Evolutionary conservation across 2,888 invertebrate genomes (phyloP).

Genomic region (Nephrotoma appendiculata): DNA sequence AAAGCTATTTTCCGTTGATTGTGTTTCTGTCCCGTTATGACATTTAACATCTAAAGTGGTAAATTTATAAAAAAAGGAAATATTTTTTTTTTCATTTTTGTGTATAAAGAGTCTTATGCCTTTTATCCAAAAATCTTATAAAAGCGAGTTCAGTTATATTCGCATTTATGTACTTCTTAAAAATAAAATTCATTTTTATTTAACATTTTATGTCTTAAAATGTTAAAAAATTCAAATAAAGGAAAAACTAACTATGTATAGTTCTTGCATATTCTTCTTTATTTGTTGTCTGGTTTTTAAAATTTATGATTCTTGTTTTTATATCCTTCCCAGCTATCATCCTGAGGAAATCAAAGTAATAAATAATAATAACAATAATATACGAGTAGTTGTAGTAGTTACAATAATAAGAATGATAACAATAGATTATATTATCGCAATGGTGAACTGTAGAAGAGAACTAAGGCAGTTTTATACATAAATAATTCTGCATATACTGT

Average conservation of each 20-base stretch:
- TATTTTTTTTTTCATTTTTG: not conserved
- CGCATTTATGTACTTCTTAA: not conserved
- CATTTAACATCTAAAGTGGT: not conserved
- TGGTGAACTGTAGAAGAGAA: not conserved
- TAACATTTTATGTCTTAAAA: not conserved
- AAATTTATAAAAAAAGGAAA: not conserved
- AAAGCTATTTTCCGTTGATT: not conserved
- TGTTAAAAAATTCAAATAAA: not conserved
- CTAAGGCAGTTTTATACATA: no score
- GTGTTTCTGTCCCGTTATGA: not conserved
- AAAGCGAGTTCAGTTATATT: not conserved
- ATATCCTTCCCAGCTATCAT: not conserved
- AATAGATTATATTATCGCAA: not conserved
- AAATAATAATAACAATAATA: not conserved
- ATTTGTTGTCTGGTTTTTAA: not conserved
- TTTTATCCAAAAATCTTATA: not conserved
- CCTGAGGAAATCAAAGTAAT: not conserved
- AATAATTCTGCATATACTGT: no score
- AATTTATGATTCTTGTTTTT: not conserved
- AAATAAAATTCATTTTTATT: not conserved
- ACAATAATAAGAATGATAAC: not conserved
- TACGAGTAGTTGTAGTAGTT: not conserved
- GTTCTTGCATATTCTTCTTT: not conserved
- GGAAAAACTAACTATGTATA: not conserved
- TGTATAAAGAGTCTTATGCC: not conserved